Evolutionary conservation across 1,140 invertebrate species (phyloP), one percentile per base, ranked within the genome.

Genomic region (Drosophila trapezifrons): DNA sequence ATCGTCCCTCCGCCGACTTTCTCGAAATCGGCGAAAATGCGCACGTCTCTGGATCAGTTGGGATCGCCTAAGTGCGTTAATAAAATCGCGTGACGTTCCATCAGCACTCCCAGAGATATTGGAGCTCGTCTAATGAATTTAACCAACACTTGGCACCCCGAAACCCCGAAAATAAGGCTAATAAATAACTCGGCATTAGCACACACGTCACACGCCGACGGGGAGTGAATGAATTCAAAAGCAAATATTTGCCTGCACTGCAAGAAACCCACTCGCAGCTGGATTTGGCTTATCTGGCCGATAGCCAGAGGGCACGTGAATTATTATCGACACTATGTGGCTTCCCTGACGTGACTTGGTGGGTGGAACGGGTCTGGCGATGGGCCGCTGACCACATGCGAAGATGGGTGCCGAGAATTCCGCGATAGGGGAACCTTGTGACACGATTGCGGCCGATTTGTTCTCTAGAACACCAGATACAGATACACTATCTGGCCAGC

Each of bases 31-130:
- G 70, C 78, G 74, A 86, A 86, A 72, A 58, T 25, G 74, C 59
- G 76, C 78, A 86, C 75, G 82, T 82, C 80, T 81, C 74, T 66
- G 70, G 63, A 80, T 84, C 63, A 77, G 65, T 76, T 76, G 55
- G 65, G 55, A 79, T 62, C 77, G 54, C 62, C 22, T 56, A 79
- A 79, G 77, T 80, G 57, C 75, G 82, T 87, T 87, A 82, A 86
- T 86, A 79, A 76, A 65, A 69, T 66, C 63, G 62, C 75, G 60
- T 86, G 74, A 85, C 81, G 77, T 45, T 57, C 58, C 27, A 47
- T 56, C 43, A 52, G 60, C 60, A 66, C 60, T 57, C 72, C 60
- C 38, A 42, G 57, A 80, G 58, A 47, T 65, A 59, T 75, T 71
- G 45, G 47, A 75, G 43, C 72, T 27, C 52, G 45, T 60, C 80